Percentiles rank a stretch among this genome's conserved stretches.
Conservation (phyloP, 1,140 invertebrate genomes). For the Radopholus similis region DNA sequence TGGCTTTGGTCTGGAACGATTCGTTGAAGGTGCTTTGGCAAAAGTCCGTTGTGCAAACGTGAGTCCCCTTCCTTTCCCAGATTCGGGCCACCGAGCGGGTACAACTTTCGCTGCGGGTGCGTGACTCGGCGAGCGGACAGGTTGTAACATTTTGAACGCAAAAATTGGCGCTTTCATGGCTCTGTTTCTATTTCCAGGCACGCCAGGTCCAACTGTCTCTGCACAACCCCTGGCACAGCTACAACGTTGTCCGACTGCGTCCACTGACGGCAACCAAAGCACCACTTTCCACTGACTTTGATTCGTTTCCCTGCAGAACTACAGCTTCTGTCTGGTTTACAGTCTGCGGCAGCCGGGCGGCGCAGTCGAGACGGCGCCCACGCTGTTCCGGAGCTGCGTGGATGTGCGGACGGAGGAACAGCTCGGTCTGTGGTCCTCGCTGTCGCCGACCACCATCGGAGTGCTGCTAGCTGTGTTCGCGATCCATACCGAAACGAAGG, state of each 20-base stretch:
- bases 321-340: constrained; percentile 52
- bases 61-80: background rate
- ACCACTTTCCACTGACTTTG: background rate
- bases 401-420: constrained; percentile 33
- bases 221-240: constrained; percentile 50
- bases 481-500: no score
- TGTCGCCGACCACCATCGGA: constrained; percentile 33
- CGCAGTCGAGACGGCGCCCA: background rate
- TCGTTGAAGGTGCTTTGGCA: constrained; percentile 27
- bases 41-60: constrained; percentile 17
- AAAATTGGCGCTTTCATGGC: no score
- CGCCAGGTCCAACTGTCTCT: constrained; percentile 48
- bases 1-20: constrained; percentile 43
- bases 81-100: constrained; percentile 38
- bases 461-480: constrained; percentile 25
- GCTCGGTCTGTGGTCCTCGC: constrained; percentile 42
- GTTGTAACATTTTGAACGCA: no score
- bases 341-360: constrained; percentile 15
- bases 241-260: constrained; percentile 48
- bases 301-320: constrained; percentile 40
- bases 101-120: constrained; percentile 33
- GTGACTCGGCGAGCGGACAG: constrained; percentile 23
- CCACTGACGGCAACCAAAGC: constrained; percentile 19
- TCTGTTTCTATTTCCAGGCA: no score
- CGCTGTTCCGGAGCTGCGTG: constrained; percentile 40